Conservation (phyloP, 1,140 invertebrate species). For the Bombyx mandarina region DNA sequence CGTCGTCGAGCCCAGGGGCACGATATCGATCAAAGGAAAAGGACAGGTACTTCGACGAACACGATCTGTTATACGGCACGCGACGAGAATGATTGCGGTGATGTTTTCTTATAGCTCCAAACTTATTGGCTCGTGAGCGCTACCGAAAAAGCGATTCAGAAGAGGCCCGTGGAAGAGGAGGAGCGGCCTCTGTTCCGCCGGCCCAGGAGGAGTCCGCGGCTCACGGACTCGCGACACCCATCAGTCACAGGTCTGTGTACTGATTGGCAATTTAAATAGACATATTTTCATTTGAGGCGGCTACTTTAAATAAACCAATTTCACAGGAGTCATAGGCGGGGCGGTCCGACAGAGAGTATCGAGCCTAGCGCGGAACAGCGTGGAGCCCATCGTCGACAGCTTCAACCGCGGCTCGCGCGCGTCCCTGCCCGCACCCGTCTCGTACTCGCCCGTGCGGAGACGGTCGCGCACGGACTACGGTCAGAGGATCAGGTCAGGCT, state of each 20-base stretch:
- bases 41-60: conserved; percentile 72
- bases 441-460: conserved; percentile 10
- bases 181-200: conserved; percentile 84
- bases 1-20: conserved; percentile 84
- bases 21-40: conserved; percentile 93
- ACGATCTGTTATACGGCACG: too few species aligned
- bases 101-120: conserved; percentile 57
- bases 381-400: conserved; percentile 12
- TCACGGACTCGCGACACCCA: conserved; percentile 81
- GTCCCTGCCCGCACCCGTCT: conserved; percentile 24
- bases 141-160: conserved; percentile 85
- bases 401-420: conserved; percentile 26
- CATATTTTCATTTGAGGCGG: not conserved
- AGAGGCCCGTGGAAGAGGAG: conserved; percentile 86
- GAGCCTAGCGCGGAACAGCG: conserved; percentile 26
- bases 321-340: conserved; percentile 7
- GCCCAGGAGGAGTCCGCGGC: conserved; percentile 82
- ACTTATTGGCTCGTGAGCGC: conserved; percentile 94
- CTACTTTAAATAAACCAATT: not conserved
- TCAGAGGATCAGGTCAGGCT: too few species aligned
- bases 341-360: conserved; percentile 41
- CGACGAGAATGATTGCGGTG: not conserved
- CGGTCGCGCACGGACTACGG: conserved; percentile 8
- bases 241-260: conserved; percentile 63
- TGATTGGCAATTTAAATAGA: not conserved